A percentile compares a stretch with the other conserved stretches of the same genome.
Evolutionary conservation across 2,797 vertebrate species (phyloP).

Genomic region (Myotis daubentonii): DNA sequence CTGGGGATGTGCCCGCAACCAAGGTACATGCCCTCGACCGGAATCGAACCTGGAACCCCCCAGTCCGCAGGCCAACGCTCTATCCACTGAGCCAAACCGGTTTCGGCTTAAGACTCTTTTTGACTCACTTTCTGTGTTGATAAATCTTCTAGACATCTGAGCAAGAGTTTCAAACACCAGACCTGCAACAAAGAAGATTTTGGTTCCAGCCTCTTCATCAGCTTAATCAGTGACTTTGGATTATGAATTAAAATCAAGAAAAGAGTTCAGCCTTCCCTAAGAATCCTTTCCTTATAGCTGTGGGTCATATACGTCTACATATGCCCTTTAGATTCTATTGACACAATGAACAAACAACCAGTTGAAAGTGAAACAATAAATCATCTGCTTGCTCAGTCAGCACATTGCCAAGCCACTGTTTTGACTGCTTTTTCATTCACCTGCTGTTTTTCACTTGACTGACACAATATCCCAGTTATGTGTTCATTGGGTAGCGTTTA

Average conservation of each 20-base stretch:
- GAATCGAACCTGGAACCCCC: no score
- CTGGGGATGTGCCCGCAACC: no score
- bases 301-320: not conserved
- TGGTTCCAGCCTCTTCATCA: not conserved
- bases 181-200: not conserved
- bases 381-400: not conserved
- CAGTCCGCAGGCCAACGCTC: no score
- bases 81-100: no score
- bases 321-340: not conserved
- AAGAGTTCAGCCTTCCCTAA: not conserved
- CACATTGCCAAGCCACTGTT: not conserved
- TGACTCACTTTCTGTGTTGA: not conserved
- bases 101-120: not conserved
- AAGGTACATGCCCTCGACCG: no score
- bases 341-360: not conserved
- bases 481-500: not conserved
- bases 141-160: not conserved
- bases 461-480: not conserved
- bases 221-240: not conserved
- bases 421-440: not conserved
- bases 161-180: not conserved
- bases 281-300: not conserved
- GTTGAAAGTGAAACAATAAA: slow-evolving; percentile 31
- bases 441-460: slow-evolving; percentile 1
- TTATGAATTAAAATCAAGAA: slow-evolving; percentile 15